Conservation (phyloP, 2,113 vertebrate species). For the Coptodon bakossiorum region DNA sequence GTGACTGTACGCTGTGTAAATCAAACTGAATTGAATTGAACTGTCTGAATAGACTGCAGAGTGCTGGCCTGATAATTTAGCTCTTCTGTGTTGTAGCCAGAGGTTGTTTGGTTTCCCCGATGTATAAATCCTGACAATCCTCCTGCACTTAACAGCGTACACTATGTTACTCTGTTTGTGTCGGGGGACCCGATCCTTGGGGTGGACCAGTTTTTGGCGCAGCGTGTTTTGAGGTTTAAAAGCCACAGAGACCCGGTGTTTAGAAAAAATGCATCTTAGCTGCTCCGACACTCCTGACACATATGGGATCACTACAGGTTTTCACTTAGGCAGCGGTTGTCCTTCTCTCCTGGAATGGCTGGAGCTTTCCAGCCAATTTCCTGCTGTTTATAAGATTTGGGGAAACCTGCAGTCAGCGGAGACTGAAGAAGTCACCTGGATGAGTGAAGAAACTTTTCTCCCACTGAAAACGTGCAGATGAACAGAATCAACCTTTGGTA, state of each 20-base stretch:
- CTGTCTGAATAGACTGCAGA: background rate
- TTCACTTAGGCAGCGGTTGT: accelerated
- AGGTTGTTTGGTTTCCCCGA: background rate
- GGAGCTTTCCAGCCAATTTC: accelerated
- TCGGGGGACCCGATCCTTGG: background rate
- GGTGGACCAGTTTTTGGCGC: accelerated
- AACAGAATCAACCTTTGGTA: background rate
- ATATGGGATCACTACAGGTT: accelerated
- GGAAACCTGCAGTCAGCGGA: background rate
- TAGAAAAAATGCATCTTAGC: accelerated
- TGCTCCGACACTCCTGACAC: background rate
- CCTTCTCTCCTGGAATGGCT: background rate
- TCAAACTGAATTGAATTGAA: too few species aligned
- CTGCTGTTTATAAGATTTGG: accelerated
- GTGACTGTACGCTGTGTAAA: too few species aligned
- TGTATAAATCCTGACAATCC: accelerated
- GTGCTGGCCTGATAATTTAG: accelerated
- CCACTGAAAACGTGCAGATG: background rate
- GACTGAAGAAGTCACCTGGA: background rate
- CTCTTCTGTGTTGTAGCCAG: background rate
- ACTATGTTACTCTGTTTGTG: background rate
- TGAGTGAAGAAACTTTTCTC: background rate
- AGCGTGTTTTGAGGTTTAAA: background rate
- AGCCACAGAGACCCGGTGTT: background rate
- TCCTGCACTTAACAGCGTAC: accelerated